Conservation (phyloP, 1,140 invertebrate genomes). For the Manduca sexta region DNA sequence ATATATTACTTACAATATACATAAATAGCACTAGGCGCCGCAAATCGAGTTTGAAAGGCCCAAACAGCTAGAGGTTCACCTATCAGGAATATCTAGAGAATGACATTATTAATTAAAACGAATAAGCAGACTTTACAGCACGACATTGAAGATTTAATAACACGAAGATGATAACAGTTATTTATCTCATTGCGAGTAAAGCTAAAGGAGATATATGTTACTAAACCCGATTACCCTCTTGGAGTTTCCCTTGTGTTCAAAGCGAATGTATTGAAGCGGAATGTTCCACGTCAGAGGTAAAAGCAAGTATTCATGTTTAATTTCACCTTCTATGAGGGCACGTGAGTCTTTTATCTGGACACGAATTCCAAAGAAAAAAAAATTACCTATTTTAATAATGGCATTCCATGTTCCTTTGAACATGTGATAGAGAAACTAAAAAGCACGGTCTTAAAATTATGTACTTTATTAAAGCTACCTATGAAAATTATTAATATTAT, state of each 20-base stretch:
- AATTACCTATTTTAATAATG: slow-evolving; percentile 11
- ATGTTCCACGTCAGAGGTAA: slow-evolving; percentile 67
- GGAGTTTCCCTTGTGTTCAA: slow-evolving; percentile 61
- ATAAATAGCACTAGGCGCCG: no score
- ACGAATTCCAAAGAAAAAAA: slow-evolving; percentile 48
- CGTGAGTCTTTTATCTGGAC: slow-evolving; percentile 56
- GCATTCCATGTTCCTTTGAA: not conserved
- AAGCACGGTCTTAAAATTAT: no score
- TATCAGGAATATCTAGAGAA: no score
- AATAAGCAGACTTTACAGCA: no score
- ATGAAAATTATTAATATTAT: no score
- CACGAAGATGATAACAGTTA: slow-evolving; percentile 29
- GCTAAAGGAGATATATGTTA: slow-evolving; percentile 39
- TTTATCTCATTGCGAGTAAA: slow-evolving; percentile 38
- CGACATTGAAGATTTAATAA: no score
- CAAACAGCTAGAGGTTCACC: no score
- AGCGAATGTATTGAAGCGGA: slow-evolving; percentile 64
- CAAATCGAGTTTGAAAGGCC: no score
- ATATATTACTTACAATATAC: no score
- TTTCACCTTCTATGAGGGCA: slow-evolving; percentile 51
- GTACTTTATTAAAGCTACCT: no score
- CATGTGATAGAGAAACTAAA: no score
- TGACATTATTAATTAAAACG: no score
- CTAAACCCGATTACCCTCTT: slow-evolving; percentile 51
- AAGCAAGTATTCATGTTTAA: slow-evolving; percentile 70